phyloP scores from a whole-genome alignment of 1,140 invertebrate genomes.

The Microplitis demolitor region DNA sequence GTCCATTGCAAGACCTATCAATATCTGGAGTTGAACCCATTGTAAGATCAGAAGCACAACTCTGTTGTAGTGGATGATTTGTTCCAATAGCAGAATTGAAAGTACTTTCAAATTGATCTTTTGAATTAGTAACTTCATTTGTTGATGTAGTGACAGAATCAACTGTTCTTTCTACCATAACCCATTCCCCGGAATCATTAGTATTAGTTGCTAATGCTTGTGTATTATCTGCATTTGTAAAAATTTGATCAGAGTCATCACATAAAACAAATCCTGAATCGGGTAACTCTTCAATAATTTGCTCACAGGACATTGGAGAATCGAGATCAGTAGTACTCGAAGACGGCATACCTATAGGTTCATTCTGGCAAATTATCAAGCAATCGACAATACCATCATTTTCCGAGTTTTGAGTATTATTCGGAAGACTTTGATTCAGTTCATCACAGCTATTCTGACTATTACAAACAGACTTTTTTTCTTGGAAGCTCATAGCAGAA shows the following conservation, averaged over 20 bases:
- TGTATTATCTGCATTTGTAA: slow-evolving; percentile 45
- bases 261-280: slow-evolving; percentile 56
- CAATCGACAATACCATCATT: slow-evolving; percentile 5
- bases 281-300: slow-evolving; percentile 49
- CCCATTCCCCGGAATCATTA: slow-evolving; percentile 52
- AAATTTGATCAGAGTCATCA: slow-evolving; percentile 52
- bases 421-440: slow-evolving; percentile 11
- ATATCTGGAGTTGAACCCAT: slow-evolving; percentile 51
- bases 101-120: slow-evolving; percentile 45
- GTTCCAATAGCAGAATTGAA: slow-evolving; percentile 46
- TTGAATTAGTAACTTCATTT: slow-evolving; percentile 47
- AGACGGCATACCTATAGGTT: slow-evolving; percentile 26
- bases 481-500: slow-evolving; percentile 3
- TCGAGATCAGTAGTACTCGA: slow-evolving; percentile 51
- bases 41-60: slow-evolving; percentile 47
- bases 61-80: slow-evolving; percentile 35
- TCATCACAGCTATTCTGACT: slow-evolving; percentile 17
- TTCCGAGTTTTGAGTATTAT: neutral
- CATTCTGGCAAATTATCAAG: slow-evolving; percentile 22
- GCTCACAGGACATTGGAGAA: slow-evolving; percentile 57
- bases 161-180: slow-evolving; percentile 48
- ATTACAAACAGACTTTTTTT: slow-evolving; percentile 18
- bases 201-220: slow-evolving; percentile 39
- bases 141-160: slow-evolving; percentile 46
- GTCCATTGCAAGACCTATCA: slow-evolving; percentile 49